Conservation (phyloP, 2,888 invertebrate species). For the Pandemis cinnamomeana region DNA sequence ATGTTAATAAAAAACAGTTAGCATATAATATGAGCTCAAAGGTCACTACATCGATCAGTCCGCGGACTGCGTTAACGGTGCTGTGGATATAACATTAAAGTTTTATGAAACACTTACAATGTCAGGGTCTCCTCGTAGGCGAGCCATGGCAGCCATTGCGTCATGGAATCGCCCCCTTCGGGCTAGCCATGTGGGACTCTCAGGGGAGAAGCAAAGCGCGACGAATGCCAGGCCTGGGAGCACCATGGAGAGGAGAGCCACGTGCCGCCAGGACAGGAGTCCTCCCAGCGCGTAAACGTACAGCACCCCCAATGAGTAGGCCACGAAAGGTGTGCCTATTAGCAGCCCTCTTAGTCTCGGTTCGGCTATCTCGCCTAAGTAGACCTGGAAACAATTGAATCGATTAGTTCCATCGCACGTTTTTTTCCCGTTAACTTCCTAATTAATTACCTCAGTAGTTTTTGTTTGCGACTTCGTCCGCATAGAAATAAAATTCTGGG, state of each 20-base stretch:
- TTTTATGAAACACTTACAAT: constrained; percentile 69
- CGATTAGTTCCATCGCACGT: background rate
- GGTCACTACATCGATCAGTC: constrained; percentile 25
- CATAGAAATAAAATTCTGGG: too few species aligned
- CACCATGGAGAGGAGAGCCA: constrained; percentile 86
- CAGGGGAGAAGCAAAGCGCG: constrained; percentile 87
- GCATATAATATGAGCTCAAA: constrained; percentile 10
- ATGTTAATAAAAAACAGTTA: background rate
- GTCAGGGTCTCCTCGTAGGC: constrained; percentile 85
- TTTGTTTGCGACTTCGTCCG: too few species aligned
- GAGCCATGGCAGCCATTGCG: constrained; percentile 84
- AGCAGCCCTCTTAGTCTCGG: constrained; percentile 88
- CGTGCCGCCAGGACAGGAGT: constrained; percentile 87
- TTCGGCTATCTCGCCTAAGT: constrained; percentile 90
- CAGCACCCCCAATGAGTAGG: constrained; percentile 90
- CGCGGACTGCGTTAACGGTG: constrained; percentile 22
- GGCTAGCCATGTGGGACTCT: constrained; percentile 90
- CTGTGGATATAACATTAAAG: background rate
- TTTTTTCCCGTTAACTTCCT: too few species aligned
- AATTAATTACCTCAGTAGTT: too few species aligned
- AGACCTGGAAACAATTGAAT: constrained; percentile 81
- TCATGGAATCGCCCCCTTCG: constrained; percentile 84
- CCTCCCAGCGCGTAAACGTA: constrained; percentile 89
- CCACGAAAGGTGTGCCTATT: constrained; percentile 89
- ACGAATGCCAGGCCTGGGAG: constrained; percentile 86